Evolutionary conservation across 2,797 vertebrate genomes (phyloP), one percentile per base, ranked within the genome.

Genomic region (Loriculus beryllinus): DNA sequence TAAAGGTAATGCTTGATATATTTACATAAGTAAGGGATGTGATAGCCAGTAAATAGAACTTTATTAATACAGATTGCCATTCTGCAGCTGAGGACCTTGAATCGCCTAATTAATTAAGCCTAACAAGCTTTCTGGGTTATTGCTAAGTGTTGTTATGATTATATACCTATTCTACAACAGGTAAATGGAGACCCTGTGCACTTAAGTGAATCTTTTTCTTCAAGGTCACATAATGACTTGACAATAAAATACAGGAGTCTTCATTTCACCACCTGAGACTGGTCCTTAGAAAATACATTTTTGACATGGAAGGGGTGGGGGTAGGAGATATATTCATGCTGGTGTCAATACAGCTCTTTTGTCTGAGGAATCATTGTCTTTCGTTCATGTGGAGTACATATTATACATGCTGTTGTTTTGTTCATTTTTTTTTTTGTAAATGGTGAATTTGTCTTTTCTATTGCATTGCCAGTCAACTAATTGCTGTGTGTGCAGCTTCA

Each of bases 31-130:
- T 60, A 49, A 64, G 25, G 39, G 18, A 81, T 89, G 79, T 59
- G 57, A 81, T 68, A 65, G 45, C 33, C 9, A 78, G n/a, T 81
- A 95, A 94, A 92, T 42, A 78, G 47, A 47, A 78, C 28, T 93
- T 94, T 15, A 92, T 93, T 94, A 90, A 86, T 91, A 16, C 80
- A 92, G 42, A 57, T 69, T 72, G 49, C 31, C 11, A 7, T 91
- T 92, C 89, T 56, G 59, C 69, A 90, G 42, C 65, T 89, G 84
- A 93, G 65, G 88, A 92, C 91, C 88, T 95, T 93, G 91, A 92
- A 87, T 59, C 0, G 1, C 49, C 86, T 89, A 72, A 57, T 82
- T 90, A 59, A 92, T 88, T 94, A 91, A 91, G 54, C 80, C 40
- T 74, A 37, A 8, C 63, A 90, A 74, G 37, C 14, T 47, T 71